Evolutionary conservation across 1,140 invertebrate species (phyloP).

Genomic region (Diachasma alloeum): DNA sequence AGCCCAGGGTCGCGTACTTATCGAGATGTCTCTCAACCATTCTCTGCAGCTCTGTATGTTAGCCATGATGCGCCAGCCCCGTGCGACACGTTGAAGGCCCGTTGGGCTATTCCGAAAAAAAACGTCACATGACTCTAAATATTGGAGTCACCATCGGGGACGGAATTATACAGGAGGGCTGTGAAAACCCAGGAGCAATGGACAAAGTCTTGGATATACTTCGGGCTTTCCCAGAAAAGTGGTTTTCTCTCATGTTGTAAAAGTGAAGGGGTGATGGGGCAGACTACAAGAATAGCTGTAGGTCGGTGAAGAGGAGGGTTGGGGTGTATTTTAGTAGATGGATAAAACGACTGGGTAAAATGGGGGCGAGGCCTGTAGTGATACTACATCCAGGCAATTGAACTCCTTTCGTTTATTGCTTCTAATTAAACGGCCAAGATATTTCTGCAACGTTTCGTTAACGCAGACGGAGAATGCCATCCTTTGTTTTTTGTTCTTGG

Average conservation of each 20-base stretch:
- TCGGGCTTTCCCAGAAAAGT: not conserved
- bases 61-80: not conserved
- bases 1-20: conserved; percentile 43
- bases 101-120: conserved; percentile 39
- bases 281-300: conserved; percentile 28
- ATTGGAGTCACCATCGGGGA: conserved; percentile 42
- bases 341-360: conserved; percentile 44
- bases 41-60: not conserved
- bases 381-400: conserved; percentile 57
- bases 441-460: conserved; percentile 64
- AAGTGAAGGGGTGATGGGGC: not conserved
- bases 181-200: conserved; percentile 21
- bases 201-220: conserved; percentile 23
- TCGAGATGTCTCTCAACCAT: conserved; percentile 38
- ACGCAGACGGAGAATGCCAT: conserved; percentile 41
- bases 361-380: conserved; percentile 40
- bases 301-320: not conserved
- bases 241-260: conserved; percentile 6
- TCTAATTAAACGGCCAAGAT: conserved; percentile 64
- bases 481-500: not conserved
- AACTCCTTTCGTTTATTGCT: conserved; percentile 63
- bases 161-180: conserved; percentile 48
- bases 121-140: conserved; percentile 45
- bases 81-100: conserved; percentile 11
- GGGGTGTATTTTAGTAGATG: conserved; percentile 41